Base-by-base conservation (phyloP, 2,888 invertebrate genomes). In the Thecocarcelia acutangulata region DNA sequence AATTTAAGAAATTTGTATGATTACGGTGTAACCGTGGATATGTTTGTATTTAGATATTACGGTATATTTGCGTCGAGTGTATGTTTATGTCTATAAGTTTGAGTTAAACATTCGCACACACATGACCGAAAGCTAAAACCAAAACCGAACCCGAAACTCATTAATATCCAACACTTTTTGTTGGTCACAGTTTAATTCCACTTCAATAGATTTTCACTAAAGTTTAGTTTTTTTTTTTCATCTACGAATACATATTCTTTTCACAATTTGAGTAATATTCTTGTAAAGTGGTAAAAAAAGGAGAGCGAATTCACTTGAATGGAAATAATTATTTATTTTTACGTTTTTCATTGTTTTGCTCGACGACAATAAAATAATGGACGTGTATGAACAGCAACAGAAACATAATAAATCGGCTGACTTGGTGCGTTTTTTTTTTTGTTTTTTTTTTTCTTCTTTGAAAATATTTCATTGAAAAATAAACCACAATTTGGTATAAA, bases 181-280 rank as follows among this genome's bases (percentile, higher is more conserved):
- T 88, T 88, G 88, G 88, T 87, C 88, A 88, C 87, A 88, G 86
- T 75, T 87, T 86, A 86, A 81, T 88, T 88, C 88, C 88, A 87
- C 85, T 88, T 86, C 86, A 88, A 86, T 88, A 85, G 84, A 78
- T 74, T 75, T 85, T 85, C 63, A 69, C 84, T 83, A 83, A 44
- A 42, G 58, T 58, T 68, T 61, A 66, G 37, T 52, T 54, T 66
- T 68, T 66, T 85, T 84, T 33, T 15, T 44, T 83, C 78, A 85
- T 83, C 52, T 84, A 80, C 84, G 84, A 4, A 17, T 15, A 46
- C 9, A 15, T 44, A 8, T 81, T n/a, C 72, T 50, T 50, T 70
- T 66, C 28, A 61, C 52, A 68, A 61, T 33, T 33, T 8, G 33
- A 8, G 33, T 24, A 59, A 42, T 59, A 42, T n/a, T 33, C 46